phyloP scores from a whole-genome alignment of 2,113 vertebrate genomes.

The Numida meleagris region DNA sequence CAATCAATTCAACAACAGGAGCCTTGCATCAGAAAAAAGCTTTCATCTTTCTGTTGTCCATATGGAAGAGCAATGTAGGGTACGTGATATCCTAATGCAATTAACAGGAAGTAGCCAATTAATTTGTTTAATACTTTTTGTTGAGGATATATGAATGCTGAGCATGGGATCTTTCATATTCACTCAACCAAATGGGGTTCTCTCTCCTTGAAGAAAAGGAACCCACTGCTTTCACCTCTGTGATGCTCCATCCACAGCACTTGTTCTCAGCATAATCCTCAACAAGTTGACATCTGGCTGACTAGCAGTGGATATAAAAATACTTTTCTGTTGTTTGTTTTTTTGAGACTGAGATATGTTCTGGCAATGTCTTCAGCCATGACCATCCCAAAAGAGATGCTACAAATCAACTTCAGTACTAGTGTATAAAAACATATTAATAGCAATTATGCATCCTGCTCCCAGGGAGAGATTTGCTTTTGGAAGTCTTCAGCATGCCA shows the following conservation, averaged over 20 bases:
- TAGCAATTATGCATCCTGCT: background rate
- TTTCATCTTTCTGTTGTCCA: background rate
- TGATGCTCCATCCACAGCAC: background rate
- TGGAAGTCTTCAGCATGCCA: background rate
- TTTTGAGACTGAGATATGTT: background rate
- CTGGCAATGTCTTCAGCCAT: background rate
- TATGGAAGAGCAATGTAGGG: background rate
- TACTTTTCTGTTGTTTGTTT: background rate
- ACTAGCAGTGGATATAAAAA: background rate
- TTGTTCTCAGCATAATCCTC: background rate
- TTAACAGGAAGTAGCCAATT: background rate
- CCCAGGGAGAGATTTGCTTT: background rate
- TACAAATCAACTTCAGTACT: background rate
- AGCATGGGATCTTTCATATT: background rate
- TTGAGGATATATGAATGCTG: background rate
- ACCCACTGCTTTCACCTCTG: background rate
- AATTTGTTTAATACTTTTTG: background rate
- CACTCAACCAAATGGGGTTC: background rate
- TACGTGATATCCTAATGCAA: background rate
- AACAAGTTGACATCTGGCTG: background rate
- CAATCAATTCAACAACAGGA: background rate
- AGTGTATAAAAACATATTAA: background rate
- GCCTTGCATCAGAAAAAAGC: background rate
- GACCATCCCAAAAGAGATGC: background rate
- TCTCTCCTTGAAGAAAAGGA: background rate